phyloP scores from a whole-genome alignment of 2,888 invertebrate species.

The Eilema depressum region DNA sequence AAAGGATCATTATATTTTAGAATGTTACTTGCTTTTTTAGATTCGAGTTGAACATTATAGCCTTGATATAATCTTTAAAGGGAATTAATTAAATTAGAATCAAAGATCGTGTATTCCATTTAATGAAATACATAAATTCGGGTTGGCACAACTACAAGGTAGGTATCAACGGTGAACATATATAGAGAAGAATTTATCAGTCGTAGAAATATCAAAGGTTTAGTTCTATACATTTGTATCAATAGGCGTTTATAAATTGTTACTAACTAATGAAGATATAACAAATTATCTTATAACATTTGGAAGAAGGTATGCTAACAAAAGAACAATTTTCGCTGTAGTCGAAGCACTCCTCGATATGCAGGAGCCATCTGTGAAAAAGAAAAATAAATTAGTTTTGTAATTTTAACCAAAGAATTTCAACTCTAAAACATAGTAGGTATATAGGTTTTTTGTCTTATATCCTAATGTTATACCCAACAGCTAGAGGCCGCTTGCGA shows the following conservation, averaged over 20 bases:
- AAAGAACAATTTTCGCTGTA: constrained; percentile 42
- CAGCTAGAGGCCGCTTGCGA: too few relatives aligned
- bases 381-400: constrained; percentile 32
- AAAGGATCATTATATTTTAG: constrained; percentile 23
- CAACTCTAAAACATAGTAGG: too few relatives aligned
- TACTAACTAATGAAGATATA: constrained; percentile 47
- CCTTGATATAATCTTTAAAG: constrained; percentile 32
- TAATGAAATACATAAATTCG: constrained; percentile 85
- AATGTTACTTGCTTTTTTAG: constrained; percentile 10
- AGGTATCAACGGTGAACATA: constrained; percentile 78
- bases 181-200: constrained; percentile 71
- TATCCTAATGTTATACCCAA: too few relatives aligned
- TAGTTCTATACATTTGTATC: constrained; percentile 50
- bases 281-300: constrained; percentile 59
- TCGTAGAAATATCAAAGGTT: constrained; percentile 64
- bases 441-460: too few relatives aligned
- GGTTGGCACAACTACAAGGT: constrained; percentile 84
- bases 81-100: constrained; percentile 49
- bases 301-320: constrained; percentile 53
- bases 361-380: constrained; percentile 51
- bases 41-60: constrained; percentile 11
- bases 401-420: too few relatives aligned
- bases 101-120: constrained; percentile 72
- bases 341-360: constrained; percentile 36
- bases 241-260: constrained; percentile 54